Evolutionary conservation across 2,888 invertebrate genomes (phyloP), one percentile per base, ranked within the genome.

Genomic region (Pediacus dermestoides): DNA sequence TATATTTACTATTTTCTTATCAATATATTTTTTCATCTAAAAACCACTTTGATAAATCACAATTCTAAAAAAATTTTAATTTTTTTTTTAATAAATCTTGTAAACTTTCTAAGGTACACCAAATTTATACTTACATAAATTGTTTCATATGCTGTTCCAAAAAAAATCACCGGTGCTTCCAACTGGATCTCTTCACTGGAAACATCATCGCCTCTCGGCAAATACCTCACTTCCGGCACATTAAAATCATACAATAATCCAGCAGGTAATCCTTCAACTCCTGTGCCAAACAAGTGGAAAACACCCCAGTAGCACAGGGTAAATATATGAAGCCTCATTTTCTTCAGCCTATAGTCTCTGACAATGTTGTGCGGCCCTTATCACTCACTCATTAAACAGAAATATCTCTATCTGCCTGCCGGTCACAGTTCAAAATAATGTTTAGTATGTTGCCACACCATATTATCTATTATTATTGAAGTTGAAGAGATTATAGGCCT

Each of bases 111-210:
- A n/a, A n/a, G n/a, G n/a, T n/a, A n/a, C n/a, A 18, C 14, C 4
- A 37, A 23, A 4, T 2, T 9, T 22, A n/a, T 37, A 90, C 92
- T 91, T 72, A 94, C 93, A 70, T 77, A 92, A 58, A 93, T 74
- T 18, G 78, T 75, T 37, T 81, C 78, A 67, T 87, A 91, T 45
- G 72, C 71, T 50, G 81, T 81, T 52, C 85, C 86, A 66, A 82
- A 94, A 71, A 90, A 90, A 32, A 77, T 73, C 37, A 94, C 76
- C 1, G 92, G 88, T 21, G 82, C 81, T 57, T 73, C 74, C 1
- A 90, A 74, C 2, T 63, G 60, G 3, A 82, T 70, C 63, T 85
- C 84, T 1, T 75, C 74, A 7, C 83, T 78, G n/a, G 82, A 74
- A 9, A 77, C 68, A 48, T 85, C 84, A 51, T 78, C 75, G 1